Evolutionary conservation across 2,888 invertebrate genomes (phyloP).

Genomic region (Exocentrus adspersus): DNA sequence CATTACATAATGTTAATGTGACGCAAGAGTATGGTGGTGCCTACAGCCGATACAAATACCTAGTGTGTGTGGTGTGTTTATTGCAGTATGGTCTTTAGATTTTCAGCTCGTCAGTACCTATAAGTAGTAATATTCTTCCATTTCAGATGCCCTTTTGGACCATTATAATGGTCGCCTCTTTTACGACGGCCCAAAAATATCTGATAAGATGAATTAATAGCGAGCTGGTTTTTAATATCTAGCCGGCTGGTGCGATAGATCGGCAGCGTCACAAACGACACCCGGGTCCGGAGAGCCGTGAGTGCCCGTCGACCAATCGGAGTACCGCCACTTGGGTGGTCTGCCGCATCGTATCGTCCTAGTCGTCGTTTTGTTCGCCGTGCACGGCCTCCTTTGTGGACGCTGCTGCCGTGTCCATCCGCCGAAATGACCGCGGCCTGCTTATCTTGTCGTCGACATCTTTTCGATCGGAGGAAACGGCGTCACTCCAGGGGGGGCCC

Average conservation of each 20-base stretch:
- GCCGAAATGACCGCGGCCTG: conserved; percentile 47
- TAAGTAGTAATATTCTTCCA: too few species aligned
- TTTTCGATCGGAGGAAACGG: too few species aligned
- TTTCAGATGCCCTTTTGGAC: too few species aligned
- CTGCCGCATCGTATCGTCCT: not conserved
- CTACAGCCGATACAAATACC: too few species aligned
- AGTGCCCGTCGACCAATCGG: conserved; percentile 1
- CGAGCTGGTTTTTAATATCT: not conserved
- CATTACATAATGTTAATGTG: too few species aligned
- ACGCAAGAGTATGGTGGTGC: too few species aligned
- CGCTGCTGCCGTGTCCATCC: conserved; percentile 17
- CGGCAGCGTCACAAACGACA: not conserved
- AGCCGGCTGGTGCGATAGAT: not conserved
- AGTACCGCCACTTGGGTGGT: not conserved
- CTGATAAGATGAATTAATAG: not conserved
- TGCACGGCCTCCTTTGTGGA: not conserved
- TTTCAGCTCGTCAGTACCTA: too few species aligned
- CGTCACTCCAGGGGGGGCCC: too few species aligned
- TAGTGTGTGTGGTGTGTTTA: too few species aligned
- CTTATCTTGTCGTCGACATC: conserved; percentile 51
- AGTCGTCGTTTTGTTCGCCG: not conserved
- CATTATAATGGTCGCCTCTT: too few species aligned
- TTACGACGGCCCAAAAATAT: too few species aligned
- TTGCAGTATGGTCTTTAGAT: too few species aligned
- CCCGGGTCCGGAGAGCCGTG: not conserved